These are phyloP conservation scores for Teleopsis dalmanni DNA, from an alignment of 1,140 invertebrate genomes.

Conservation along the genomic window DNA sequence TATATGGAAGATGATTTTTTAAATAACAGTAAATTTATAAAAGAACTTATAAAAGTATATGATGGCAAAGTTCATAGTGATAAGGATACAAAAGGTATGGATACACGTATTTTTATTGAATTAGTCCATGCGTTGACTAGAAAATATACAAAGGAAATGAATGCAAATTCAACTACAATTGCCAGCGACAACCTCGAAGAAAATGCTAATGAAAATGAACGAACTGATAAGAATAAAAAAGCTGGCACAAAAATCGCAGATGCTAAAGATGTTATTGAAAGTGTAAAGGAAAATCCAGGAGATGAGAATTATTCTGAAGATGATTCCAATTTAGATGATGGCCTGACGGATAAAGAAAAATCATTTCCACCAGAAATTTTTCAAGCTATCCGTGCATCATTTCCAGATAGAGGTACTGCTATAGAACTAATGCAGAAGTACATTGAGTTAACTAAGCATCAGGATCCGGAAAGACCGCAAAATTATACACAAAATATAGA, in stretches of 20 bases:
- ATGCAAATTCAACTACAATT: constrained; percentile 19
- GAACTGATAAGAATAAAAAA: constrained; percentile 11
- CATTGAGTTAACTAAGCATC: constrained; percentile 75
- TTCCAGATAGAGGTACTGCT: constrained; percentile 85
- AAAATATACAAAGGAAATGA: constrained; percentile 65
- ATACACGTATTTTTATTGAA: constrained; percentile 92
- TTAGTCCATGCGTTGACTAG: constrained; percentile 75
- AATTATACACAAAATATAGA: constrained; percentile 97
- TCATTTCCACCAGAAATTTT: constrained; percentile 64
- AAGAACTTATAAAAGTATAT: constrained; percentile 96
- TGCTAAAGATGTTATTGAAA: background rate
- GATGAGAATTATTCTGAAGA: background rate
- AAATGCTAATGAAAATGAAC: constrained; percentile 15
- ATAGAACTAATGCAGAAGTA: constrained; percentile 90
- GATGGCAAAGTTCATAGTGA: constrained; percentile 94
- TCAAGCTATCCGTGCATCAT: constrained; percentile 83
- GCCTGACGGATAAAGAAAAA: constrained; percentile 27
- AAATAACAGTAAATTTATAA: constrained; percentile 93
- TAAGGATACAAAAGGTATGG: constrained; percentile 81
- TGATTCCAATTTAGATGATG: constrained; percentile 12
- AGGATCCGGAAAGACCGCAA: constrained; percentile 76
- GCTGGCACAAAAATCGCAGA: constrained; percentile 9
- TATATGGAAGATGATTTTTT: constrained; percentile 96
- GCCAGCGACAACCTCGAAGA: constrained; percentile 16
- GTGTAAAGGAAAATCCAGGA: constrained; percentile 6